Evolutionary conservation across 2,888 invertebrate genomes (phyloP), one percentile per base, ranked within the genome.

Genomic region (Harmothoe impar): DNA sequence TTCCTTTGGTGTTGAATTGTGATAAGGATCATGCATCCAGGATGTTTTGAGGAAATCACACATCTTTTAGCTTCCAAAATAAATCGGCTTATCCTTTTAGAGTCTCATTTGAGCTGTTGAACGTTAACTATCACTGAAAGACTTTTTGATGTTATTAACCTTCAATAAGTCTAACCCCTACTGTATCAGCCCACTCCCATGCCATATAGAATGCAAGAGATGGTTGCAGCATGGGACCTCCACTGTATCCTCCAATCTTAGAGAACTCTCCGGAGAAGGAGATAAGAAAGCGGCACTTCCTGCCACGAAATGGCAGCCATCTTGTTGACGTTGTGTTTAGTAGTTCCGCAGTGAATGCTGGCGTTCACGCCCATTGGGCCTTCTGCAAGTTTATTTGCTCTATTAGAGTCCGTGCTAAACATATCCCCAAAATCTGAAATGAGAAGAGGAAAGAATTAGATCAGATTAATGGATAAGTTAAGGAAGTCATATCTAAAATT

Each of bases 341-440:
- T 81, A 20, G 43, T 81, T 12, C 81, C 81, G 86, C 86, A 86
- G 86, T 86, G 86, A 86, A 86, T 86, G 86, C 52, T 25, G 17
- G 54, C 86, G 29, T 31, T 86, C 84, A 86, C 54, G 86, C 86
- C 91, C 91, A 91, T 89, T 91, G 91, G 29, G 91, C 90, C 54
- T 84, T 91, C 86, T 91, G 91, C 56, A 68, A 62, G 29, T 91
- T 84, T 23, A 91, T 91, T 52, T 91, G 91, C 29, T 90, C 91
- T 23, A 91, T 90, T 25, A 91, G 62, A 90, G 81, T 91, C n/a
- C 91, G 90, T 43, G 91, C 89, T 56, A 91, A 72, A 91, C 91
- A 91, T 33, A 91, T 91, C 0, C 91, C 91, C 62, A 91, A 35
- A 20, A 91, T 84, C 91, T 91, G 91, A 1, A 91, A 91, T 54